These are phyloP conservation scores for Colletes collaris DNA, from an alignment of 2,888 invertebrate genomes.

Conservation along the genomic window DNA sequence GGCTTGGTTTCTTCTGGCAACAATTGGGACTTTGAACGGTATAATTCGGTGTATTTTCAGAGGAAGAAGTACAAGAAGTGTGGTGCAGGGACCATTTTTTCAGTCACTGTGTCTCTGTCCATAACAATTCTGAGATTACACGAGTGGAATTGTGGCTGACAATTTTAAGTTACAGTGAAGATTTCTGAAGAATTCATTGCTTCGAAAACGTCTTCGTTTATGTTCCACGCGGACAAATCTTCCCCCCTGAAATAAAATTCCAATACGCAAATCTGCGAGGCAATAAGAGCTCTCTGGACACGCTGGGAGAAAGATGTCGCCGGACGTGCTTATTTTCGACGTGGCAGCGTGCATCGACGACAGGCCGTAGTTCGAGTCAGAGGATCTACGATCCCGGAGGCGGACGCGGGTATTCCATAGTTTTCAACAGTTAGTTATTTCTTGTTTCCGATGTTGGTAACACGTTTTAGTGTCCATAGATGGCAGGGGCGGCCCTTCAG, in stretches of 20 bases:
- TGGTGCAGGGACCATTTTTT: no score
- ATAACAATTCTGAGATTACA: no score
- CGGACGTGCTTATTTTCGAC: not conserved
- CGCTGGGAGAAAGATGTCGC: conserved; percentile 6
- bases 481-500: conserved; percentile 76
- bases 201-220: not conserved
- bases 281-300: not conserved
- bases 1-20: no score
- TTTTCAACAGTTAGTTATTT: conserved; percentile 77
- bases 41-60: no score
- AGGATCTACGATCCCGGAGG: conserved; percentile 39
- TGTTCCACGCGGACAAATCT: not conserved
- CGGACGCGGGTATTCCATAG: conserved; percentile 69
- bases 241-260: conserved; percentile 9
- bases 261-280: conserved; percentile 36
- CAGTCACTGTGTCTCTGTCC: no score
- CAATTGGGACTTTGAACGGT: no score
- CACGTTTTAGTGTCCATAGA: conserved; percentile 80
- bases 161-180: no score
- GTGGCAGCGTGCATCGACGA: not conserved
- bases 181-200: no score
- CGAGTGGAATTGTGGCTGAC: not conserved
- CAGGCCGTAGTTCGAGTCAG: conserved; percentile 8
- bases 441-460: conserved; percentile 79
- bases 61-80: no score